Evolutionary conservation across 2,113 vertebrate species (phyloP).

Genomic region (Callorhinus ursinus): DNA sequence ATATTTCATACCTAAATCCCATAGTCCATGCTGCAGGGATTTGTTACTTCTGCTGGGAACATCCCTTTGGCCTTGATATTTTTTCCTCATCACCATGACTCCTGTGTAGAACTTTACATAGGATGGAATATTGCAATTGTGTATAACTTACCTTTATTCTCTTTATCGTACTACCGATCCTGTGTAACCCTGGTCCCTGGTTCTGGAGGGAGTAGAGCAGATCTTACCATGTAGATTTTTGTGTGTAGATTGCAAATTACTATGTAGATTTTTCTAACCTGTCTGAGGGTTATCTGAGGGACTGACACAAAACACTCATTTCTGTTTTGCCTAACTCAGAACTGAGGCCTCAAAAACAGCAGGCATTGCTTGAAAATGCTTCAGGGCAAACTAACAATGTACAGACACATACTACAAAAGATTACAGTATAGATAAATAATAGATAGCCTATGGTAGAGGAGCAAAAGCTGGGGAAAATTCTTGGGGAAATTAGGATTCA

Average conservation of each 20-base stretch:
- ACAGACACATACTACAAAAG: not conserved
- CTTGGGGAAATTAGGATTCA: not conserved
- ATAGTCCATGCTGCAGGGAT: not conserved
- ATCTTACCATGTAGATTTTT: not conserved
- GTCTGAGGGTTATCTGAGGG: not conserved
- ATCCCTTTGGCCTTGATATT: not conserved
- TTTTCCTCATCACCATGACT: not conserved
- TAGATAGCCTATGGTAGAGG: not conserved
- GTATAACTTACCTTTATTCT: not conserved
- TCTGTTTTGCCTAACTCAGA: not conserved
- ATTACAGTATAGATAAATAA: not conserved
- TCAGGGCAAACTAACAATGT: not conserved
- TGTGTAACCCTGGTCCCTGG: not conserved
- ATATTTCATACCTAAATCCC: slow-evolving; percentile 15
- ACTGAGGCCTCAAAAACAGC: not conserved
- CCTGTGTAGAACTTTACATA: not conserved
- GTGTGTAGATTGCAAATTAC: not conserved
- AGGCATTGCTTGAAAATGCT: not conserved
- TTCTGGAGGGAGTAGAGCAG: not conserved
- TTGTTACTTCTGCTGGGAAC: not conserved
- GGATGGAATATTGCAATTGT: not conserved
- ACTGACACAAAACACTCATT: not conserved
- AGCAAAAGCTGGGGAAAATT: not conserved
- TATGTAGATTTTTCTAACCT: not conserved
- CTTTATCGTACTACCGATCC: not conserved